Percentiles rank a stretch among this genome's conserved stretches.
Conservation (phyloP, 2,888 invertebrate species). For the Aspidiotus destructor region DNA sequence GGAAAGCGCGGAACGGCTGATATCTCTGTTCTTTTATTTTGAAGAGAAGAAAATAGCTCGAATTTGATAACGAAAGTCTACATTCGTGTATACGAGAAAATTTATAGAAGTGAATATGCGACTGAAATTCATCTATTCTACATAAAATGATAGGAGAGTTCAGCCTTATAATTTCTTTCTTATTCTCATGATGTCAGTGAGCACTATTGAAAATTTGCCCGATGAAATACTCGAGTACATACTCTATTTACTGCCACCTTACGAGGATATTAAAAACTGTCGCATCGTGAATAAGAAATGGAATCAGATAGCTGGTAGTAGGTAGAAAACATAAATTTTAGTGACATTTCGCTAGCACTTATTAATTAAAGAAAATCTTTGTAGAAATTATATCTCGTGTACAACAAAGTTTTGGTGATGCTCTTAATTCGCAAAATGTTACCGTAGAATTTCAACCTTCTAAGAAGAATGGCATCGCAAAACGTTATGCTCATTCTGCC, state of each 20-base stretch:
- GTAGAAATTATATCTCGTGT: constrained; percentile 17
- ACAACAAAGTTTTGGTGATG: constrained; percentile 18
- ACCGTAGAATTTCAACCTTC: constrained; percentile 39
- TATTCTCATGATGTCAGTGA: constrained; percentile 45
- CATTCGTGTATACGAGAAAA: too few species aligned
- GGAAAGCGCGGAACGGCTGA: too few species aligned
- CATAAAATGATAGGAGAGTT: too few species aligned
- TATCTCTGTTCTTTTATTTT: not conserved
- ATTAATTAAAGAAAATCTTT: not conserved
- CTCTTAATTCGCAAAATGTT: constrained; percentile 18
- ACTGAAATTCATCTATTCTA: too few species aligned
- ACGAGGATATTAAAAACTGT: constrained; percentile 78
- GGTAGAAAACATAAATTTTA: constrained; percentile 41
- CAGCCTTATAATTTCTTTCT: too few species aligned
- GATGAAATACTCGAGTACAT: constrained; percentile 91
- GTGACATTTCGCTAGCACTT: not conserved
- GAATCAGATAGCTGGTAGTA: constrained; percentile 74
- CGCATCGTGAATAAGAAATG: constrained; percentile 78
- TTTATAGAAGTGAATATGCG: too few species aligned
- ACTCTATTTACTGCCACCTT: constrained; percentile 77
- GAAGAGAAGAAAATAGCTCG: too few species aligned
- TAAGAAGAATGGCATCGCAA: constrained; percentile 67
- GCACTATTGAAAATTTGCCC: constrained; percentile 58
- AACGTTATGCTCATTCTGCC: constrained; percentile 85
- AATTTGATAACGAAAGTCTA: too few species aligned